Evolutionary conservation across 1,140 invertebrate species (phyloP).

Genomic region (Drosophila auraria): DNA sequence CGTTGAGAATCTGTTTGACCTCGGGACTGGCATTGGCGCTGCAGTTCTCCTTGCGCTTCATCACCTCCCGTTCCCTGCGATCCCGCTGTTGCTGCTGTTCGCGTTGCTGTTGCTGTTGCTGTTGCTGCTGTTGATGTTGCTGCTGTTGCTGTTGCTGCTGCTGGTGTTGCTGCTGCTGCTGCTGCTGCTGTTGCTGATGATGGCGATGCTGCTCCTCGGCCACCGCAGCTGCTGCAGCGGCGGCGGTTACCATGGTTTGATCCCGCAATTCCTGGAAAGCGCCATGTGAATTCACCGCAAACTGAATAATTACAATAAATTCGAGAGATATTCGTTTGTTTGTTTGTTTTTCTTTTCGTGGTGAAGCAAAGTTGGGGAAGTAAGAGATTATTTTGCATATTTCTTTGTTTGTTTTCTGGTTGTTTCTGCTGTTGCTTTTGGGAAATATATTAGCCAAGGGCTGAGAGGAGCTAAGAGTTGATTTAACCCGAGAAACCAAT

Average conservation of each 20-base stretch:
- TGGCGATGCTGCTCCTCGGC: constrained; percentile 82
- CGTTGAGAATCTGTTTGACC: constrained; percentile 97
- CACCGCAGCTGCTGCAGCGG: constrained; percentile 87
- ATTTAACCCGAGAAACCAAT: too few species aligned
- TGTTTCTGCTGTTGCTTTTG: constrained; percentile 5
- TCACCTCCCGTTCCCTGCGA: constrained; percentile 88
- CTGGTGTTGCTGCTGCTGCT: constrained; percentile 84
- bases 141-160: constrained; percentile 87
- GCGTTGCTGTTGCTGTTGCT: constrained; percentile 83
- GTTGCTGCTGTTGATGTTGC: constrained; percentile 86
- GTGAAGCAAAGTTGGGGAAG: background rate
- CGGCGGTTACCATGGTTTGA: constrained; percentile 91
- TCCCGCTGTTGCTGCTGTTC: constrained; percentile 86
- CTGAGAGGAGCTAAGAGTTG: too few species aligned
- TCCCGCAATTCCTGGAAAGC: constrained; percentile 91
- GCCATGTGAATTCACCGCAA: constrained; percentile 85
- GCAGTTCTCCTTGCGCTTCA: constrained; percentile 94
- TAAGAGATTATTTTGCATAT: constrained; percentile 12
- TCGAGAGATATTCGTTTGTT: constrained; percentile 52
- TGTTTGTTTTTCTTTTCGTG: constrained; percentile 31
- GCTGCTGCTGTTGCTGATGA: constrained; percentile 89
- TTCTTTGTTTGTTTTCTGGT: background rate
- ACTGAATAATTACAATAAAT: constrained; percentile 82
- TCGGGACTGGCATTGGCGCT: constrained; percentile 97
- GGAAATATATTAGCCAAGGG: background rate